These are phyloP conservation scores for Xylota segnis DNA, from an alignment of 2,888 invertebrate species.

Conservation along the genomic window DNA sequence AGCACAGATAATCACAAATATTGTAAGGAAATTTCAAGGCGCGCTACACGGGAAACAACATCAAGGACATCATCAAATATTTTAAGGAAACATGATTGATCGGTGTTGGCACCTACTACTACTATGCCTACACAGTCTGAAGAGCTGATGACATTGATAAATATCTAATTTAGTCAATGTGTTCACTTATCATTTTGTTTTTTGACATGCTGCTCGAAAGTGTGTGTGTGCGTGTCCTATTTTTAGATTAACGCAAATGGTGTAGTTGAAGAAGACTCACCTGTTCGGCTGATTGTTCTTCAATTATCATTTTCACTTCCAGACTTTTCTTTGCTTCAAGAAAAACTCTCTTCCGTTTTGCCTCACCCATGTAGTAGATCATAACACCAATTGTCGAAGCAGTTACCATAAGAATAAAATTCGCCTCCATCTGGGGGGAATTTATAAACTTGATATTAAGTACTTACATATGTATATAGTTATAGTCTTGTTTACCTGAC, in stretches of 20 bases:
- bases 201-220: background rate
- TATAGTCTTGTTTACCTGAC: constrained; percentile 84
- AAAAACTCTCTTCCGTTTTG: constrained; percentile 94
- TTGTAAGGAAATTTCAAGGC: background rate
- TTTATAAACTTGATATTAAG: background rate
- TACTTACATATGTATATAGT: background rate
- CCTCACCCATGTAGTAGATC: constrained; percentile 91
- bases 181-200: background rate
- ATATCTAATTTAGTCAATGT: constrained; percentile 6
- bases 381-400: constrained; percentile 91
- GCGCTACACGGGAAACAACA: background rate
- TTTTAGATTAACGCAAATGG: background rate
- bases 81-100: constrained; percentile 21
- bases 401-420: constrained; percentile 89
- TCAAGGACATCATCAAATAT: constrained; percentile 17
- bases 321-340: constrained; percentile 95
- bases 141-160: constrained; percentile 6
- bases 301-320: constrained; percentile 95
- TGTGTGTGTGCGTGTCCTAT: background rate
- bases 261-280: constrained; percentile 84
- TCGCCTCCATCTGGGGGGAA: constrained; percentile 89
- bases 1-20: constrained; percentile 14
- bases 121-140: too few relatives aligned
- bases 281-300: constrained; percentile 97
- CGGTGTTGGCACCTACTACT: background rate